A percentile compares a stretch with the other conserved stretches of the same genome.
phyloP scores from a whole-genome alignment of 2,888 invertebrate genomes.

The Gonocerus acuteangulatus region DNA sequence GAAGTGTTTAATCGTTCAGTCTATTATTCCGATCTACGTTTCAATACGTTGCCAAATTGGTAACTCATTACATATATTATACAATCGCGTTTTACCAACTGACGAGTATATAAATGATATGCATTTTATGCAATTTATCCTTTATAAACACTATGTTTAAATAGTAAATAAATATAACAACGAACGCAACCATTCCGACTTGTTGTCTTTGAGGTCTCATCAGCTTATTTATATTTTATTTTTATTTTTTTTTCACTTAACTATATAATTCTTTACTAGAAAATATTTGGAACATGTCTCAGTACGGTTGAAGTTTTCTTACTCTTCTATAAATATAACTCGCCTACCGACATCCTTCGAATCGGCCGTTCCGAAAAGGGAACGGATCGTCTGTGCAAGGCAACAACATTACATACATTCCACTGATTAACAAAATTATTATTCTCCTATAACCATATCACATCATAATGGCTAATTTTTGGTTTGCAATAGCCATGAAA shows the following conservation, averaged over 20 bases:
- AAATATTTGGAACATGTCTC: slow-evolving; percentile 22
- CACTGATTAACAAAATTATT: not conserved
- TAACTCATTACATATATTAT: slow-evolving; percentile 7
- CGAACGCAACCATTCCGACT: slow-evolving; percentile 19
- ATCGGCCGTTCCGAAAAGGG: too few species aligned
- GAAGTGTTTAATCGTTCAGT: not conserved
- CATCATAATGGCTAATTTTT: not conserved
- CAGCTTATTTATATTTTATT: not conserved
- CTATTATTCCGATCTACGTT: slow-evolving; percentile 16
- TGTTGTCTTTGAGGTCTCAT: slow-evolving; percentile 13
- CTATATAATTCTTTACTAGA: slow-evolving; percentile 7
- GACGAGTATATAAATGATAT: slow-evolving; percentile 9
- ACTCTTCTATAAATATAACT: too few species aligned
- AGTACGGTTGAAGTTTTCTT: not conserved
- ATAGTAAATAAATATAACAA: slow-evolving; percentile 24
- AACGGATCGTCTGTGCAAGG: not conserved
- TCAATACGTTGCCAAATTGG: slow-evolving; percentile 10
- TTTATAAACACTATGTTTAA: slow-evolving; percentile 18
- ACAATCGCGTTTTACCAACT: slow-evolving; percentile 1
- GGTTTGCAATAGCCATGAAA: not conserved
- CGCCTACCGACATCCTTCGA: too few species aligned
- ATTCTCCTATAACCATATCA: not conserved
- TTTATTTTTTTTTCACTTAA: not conserved
- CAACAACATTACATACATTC: not conserved
- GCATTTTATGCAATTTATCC: slow-evolving; percentile 14